Conservation (phyloP, 1,140 invertebrate genomes). For the Ylistrum balloti region DNA sequence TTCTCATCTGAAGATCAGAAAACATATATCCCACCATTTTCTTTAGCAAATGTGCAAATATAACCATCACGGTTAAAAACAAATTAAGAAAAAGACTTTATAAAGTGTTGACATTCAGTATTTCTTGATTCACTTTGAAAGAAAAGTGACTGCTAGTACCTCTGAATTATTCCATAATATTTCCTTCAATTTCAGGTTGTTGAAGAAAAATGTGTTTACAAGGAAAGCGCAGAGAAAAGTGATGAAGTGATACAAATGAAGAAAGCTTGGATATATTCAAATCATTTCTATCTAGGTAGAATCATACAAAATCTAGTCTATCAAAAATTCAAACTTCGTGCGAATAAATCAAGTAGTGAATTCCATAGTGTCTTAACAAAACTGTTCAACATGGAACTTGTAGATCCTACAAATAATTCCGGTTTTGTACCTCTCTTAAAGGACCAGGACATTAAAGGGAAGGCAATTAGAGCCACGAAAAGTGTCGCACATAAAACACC, state of each 20-base stretch:
- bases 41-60: too few species aligned
- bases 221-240: neutral
- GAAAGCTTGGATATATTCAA: neutral
- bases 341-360: neutral
- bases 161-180: neutral
- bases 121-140: too few species aligned
- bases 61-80: too few species aligned
- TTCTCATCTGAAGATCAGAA: too few species aligned
- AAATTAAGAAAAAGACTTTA: too few species aligned
- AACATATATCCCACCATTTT: too few species aligned
- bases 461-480: neutral
- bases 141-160: too few species aligned
- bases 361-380: neutral
- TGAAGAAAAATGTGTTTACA: constrained; percentile 39
- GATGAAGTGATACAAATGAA: neutral
- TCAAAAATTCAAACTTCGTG: neutral
- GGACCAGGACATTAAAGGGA: neutral
- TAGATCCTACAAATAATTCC: neutral
- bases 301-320: neutral
- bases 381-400: neutral
- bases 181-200: neutral
- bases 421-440: neutral
- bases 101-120: too few species aligned
- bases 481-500: neutral
- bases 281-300: neutral